Evolutionary conservation across 2,888 invertebrate genomes (phyloP).

Genomic region (Ectemnius lituratus): DNA sequence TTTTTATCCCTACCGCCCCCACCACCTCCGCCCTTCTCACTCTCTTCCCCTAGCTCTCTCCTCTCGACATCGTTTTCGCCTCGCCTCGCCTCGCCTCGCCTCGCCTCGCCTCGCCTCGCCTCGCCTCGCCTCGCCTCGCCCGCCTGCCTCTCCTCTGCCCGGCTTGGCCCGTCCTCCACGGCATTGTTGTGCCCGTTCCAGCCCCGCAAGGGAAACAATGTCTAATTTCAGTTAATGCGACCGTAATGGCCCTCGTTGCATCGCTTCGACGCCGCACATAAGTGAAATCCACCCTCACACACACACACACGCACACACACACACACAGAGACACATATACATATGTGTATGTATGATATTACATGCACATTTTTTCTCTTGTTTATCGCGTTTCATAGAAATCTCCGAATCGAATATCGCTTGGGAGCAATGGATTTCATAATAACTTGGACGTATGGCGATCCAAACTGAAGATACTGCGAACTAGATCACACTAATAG

Average conservation of each 20-base stretch:
- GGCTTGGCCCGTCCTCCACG: conserved; percentile 28
- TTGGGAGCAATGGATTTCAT: conserved; percentile 35
- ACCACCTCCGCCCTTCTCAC: conserved; percentile 39
- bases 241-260: conserved; percentile 66
- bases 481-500: not conserved
- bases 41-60: conserved; percentile 12
- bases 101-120: not conserved
- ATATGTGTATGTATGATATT: too few relatives aligned
- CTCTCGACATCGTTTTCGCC: not conserved
- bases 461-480: conserved; percentile 6
- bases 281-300: conserved; percentile 56
- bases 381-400: too few relatives aligned
- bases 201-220: conserved; percentile 67
- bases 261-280: conserved; percentile 49
- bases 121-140: conserved; percentile 26
- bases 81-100: conserved; percentile 30
- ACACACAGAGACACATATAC: too few relatives aligned
- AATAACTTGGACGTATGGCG: conserved; percentile 21
- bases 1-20: conserved; percentile 34
- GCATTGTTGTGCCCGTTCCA: conserved; percentile 63
- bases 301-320: too few relatives aligned
- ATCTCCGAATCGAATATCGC: conserved; percentile 13
- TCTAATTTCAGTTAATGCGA: conserved; percentile 72
- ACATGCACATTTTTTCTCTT: too few relatives aligned
- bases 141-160: conserved; percentile 8